Conservation (phyloP, 2,797 vertebrate genomes). For the Salarias fasciatus region DNA sequence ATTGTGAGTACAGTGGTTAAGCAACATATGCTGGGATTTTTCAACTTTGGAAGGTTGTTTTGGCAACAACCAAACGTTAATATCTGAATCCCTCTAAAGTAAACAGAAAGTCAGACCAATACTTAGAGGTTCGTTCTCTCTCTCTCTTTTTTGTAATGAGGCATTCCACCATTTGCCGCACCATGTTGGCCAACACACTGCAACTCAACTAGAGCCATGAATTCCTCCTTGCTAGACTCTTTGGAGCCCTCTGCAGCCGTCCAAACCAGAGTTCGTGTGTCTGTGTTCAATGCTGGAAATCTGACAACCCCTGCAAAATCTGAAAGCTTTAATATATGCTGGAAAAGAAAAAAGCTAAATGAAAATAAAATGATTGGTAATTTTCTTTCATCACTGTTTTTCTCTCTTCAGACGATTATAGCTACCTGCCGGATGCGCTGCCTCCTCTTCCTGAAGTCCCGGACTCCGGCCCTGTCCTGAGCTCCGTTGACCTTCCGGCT, state of each 20-base stretch:
- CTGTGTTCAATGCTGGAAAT: too few relatives aligned
- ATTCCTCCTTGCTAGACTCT: not conserved
- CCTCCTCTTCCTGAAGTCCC: constrained; percentile 85
- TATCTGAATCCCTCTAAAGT: constrained; percentile 11
- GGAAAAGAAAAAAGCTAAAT: too few relatives aligned
- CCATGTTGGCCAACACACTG: not conserved
- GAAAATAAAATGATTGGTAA: not conserved
- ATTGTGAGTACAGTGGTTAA: not conserved
- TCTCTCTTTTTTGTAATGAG: not conserved
- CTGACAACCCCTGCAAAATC: too few relatives aligned
- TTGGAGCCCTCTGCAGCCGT: not conserved
- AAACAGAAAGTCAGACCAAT: not conserved
- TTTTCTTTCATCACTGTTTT: not conserved
- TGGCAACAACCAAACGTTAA: not conserved
- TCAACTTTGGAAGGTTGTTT: not conserved
- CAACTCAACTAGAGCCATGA: constrained; percentile 7
- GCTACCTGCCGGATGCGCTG: constrained; percentile 82
- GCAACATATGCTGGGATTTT: not conserved
- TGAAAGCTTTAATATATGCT: too few relatives aligned
- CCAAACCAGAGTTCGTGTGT: not conserved
- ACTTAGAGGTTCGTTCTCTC: not conserved
- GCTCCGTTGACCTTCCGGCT: constrained; percentile 67
- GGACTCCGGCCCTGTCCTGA: constrained; percentile 80
- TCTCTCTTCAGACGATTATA: constrained; percentile 85
- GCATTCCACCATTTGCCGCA: constrained; percentile 3